Percentiles rank a stretch among this genome's conserved stretches.
These are phyloP conservation scores for human DNA, from an alignment of 2,113 vertebrate genomes.

Conservation along the genomic window GRCh38 chr1:192574501-192575000, in stretches of 20 bases:
- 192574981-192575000: neutral
- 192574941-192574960: neutral
- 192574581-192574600: too few relatives aligned
- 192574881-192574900: neutral
- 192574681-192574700: neutral
- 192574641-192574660: neutral
- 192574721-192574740: neutral
- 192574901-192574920: neutral
- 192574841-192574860: neutral
- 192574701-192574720: neutral
- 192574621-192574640: neutral
- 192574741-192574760: neutral
- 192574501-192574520: neutral
- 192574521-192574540: neutral
- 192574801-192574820: neutral
- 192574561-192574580: neutral
- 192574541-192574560: neutral
- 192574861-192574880: slow-evolving; percentile 8
- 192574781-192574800: neutral
- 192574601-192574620: neutral
- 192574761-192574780: neutral
- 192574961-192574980: neutral
- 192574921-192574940: neutral
- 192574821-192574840: neutral
- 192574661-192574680: neutral